Base-by-base conservation (phyloP, 35 echinoderm and acorn worm genomes). In the Apostichopus japonicus region DNA sequence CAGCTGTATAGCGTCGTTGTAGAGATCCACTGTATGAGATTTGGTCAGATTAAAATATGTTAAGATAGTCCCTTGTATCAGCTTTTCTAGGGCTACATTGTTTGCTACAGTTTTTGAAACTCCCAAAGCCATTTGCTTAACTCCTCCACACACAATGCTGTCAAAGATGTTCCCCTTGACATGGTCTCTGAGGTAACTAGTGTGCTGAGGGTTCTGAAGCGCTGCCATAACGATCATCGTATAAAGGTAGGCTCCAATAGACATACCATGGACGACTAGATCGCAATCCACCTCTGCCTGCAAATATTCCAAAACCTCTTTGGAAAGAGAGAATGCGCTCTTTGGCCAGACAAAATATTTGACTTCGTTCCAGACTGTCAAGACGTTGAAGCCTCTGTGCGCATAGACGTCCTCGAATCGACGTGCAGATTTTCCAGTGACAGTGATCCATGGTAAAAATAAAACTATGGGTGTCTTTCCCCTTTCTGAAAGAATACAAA, bases 131-230 rank as follows among this genome's bases (percentile, higher is more conserved):
- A 93, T 88, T 21, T 93, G 78, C 6, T 93, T 79, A 13, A 93
- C 24, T 2, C 92, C 87, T 55, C 94, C 94, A 91, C 88, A 55
- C 55, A 95, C 92, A 10, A 95, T 72, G 21, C 94, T 95, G 78
- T 95, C 94, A 63, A 90, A 95, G 1, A 95, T 92, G 65, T 95
- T 92, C 51, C 91, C 94, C 58, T 76, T 81, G 25, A 95, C 82
- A 65, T 86, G 70, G 16, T 92, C 55, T 7, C 71, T 52, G 5
- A 95, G 78, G 21, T 62, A 72, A 5, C 25, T 57, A 14, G 71
- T 78, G 16, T 90, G 23, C 19, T 73, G 27, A 2, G 55, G 16
- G 61, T 90, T 90, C 21, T 91, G 73, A 0, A 55, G 0, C 19
- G 92, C 87, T 27, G 44, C 10, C 21, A 44, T 57, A 3, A 95